Conservation (phyloP, 2,888 invertebrate species). For the Prostheceraeus crozeri region DNA sequence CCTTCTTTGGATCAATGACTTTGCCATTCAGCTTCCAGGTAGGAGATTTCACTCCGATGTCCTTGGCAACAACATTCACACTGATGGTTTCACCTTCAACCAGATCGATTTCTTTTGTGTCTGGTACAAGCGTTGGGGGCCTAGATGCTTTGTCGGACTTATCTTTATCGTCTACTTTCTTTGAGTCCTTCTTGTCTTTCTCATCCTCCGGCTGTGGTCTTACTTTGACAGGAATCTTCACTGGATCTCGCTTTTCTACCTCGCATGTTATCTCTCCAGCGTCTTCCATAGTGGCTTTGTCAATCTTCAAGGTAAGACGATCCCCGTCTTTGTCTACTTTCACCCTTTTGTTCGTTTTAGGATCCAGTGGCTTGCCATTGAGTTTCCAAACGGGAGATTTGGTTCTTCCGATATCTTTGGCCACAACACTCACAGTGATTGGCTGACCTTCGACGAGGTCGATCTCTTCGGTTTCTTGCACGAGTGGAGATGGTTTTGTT, state of each 20-base stretch:
- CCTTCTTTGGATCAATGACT: too few relatives aligned
- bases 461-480: slow-evolving; percentile 23
- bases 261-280: slow-evolving; percentile 6
- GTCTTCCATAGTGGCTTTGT: background rate
- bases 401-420: background rate
- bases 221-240: slow-evolving; percentile 11
- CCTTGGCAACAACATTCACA: too few relatives aligned
- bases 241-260: background rate
- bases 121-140: too few relatives aligned
- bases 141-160: background rate
- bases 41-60: too few relatives aligned
- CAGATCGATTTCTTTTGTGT: too few relatives aligned
- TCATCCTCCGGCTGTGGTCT: slow-evolving; percentile 14
- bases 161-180: slow-evolving; percentile 18
- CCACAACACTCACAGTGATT: background rate
- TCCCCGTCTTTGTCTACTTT: too few relatives aligned
- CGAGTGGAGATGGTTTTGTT: too few relatives aligned
- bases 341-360: background rate
- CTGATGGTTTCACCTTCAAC: too few relatives aligned
- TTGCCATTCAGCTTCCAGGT: too few relatives aligned
- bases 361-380: background rate
- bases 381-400: background rate
- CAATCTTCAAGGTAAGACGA: background rate
- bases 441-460: slow-evolving; percentile 22
- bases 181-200: slow-evolving; percentile 23